Percentiles rank a stretch among this genome's conserved stretches.
Evolutionary conservation across 2,888 invertebrate genomes (phyloP).

Genomic region (Ochropleura leucogaster): DNA sequence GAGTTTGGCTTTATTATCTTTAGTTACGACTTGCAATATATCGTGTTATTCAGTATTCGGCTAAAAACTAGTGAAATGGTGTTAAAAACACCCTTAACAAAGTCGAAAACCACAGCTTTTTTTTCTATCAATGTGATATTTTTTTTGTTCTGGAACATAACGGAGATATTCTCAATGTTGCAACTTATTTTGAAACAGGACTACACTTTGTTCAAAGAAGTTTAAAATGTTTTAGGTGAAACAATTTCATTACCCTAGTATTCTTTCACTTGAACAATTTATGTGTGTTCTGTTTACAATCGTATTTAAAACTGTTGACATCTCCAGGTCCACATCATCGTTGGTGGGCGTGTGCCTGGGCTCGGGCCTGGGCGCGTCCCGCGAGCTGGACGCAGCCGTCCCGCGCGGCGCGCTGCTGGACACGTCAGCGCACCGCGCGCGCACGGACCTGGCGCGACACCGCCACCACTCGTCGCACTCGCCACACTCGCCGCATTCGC

Average conservation of each 20-base stretch:
- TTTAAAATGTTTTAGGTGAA: too few species aligned
- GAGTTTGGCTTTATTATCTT: constrained; percentile 30
- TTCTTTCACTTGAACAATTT: too few species aligned
- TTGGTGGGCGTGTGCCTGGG: constrained; percentile 65
- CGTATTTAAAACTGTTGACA: neutral
- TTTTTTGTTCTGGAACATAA: neutral
- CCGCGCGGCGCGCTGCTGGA: constrained; percentile 95
- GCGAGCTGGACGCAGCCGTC: constrained; percentile 96
- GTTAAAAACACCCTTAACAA: neutral
- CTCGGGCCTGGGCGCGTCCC: constrained; percentile 72
- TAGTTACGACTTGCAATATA: neutral
- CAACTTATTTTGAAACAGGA: neutral
- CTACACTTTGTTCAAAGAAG: too few species aligned
- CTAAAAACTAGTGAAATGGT: neutral
- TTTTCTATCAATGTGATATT: neutral
- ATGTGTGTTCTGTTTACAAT: neutral
- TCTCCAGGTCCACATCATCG: constrained; percentile 47
- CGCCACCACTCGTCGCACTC: constrained; percentile 83
- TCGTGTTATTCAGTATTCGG: neutral
- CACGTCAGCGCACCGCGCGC: constrained; percentile 93
- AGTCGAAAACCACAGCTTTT: neutral
- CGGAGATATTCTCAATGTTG: neutral
- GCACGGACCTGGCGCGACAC: constrained; percentile 95
- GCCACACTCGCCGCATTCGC: constrained; percentile 84
- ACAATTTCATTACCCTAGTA: too few species aligned